phyloP scores from a whole-genome alignment of 2,888 invertebrate species.

The Sepioteuthis lessoniana region DNA sequence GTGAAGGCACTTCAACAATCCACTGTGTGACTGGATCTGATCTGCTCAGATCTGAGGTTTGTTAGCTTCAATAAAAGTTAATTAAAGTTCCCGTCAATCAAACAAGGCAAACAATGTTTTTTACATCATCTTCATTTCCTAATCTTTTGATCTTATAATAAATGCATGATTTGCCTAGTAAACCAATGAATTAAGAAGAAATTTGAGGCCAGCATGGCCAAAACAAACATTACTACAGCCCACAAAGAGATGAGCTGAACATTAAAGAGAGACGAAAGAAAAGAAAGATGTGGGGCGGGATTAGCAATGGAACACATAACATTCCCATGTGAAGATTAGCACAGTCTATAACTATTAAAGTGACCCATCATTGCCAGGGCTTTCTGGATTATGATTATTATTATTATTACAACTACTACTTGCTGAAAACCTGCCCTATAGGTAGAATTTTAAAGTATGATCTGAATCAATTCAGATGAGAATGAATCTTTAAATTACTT shows the following conservation, averaged over 20 bases:
- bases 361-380: not conserved
- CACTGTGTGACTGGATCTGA: not conserved
- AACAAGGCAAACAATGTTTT: not conserved
- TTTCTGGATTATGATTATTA: not conserved
- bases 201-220: not conserved
- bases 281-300: not conserved
- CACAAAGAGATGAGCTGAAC: not conserved
- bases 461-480: too few relatives aligned
- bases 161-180: not conserved
- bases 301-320: not conserved
- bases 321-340: not conserved
- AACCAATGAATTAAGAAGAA: not conserved
- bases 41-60: not conserved
- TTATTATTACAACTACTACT: too few relatives aligned
- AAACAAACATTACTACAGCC: not conserved
- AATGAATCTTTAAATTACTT: too few relatives aligned
- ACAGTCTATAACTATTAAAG: not conserved
- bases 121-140: not conserved
- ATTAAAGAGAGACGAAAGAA: not conserved
- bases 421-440: too few relatives aligned
- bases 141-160: constrained; percentile 4
- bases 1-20: not conserved
- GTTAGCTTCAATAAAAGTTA: not conserved
- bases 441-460: too few relatives aligned
- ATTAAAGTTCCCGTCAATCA: not conserved